A percentile compares a stretch with the other conserved stretches of the same genome.
Conservation (phyloP, 2,888 invertebrate species). For the Ptychoptera contaminata region DNA sequence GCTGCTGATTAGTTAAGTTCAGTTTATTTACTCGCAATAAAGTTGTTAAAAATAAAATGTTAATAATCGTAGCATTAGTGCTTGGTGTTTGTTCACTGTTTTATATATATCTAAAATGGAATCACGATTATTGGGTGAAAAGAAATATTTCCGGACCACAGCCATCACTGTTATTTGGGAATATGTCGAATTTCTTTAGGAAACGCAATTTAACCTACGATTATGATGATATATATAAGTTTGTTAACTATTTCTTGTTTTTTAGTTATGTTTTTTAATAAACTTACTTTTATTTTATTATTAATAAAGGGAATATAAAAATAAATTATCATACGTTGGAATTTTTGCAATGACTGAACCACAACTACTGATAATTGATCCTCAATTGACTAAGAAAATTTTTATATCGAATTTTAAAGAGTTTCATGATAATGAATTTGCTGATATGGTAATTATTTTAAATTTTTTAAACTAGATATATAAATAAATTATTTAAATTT, state of each 20-base stretch:
- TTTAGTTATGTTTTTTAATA: too few species aligned
- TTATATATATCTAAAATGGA: slow-evolving; percentile 20
- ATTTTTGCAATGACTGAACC: slow-evolving; percentile 17
- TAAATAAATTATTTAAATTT: too few species aligned
- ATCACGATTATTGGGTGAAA: slow-evolving; percentile 27
- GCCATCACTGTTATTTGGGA: slow-evolving; percentile 25
- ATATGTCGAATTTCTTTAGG: slow-evolving; percentile 18
- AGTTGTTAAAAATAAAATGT: too few species aligned
- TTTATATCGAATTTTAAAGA: slow-evolving; percentile 20
- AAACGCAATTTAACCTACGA: slow-evolving; percentile 22
- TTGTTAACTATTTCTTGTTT: too few species aligned
- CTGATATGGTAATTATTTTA: neutral
- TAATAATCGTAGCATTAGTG: too few species aligned
- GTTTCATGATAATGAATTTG: slow-evolving; percentile 12
- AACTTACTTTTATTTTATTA: neutral
- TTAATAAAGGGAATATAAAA: neutral
- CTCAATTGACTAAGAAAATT: slow-evolving; percentile 18
- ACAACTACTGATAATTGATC: slow-evolving; percentile 16
- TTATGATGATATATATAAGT: slow-evolving; percentile 23
- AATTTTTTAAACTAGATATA: too few species aligned
- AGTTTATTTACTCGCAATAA: too few species aligned
- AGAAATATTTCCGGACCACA: slow-evolving; percentile 24
- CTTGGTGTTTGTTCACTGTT: slow-evolving; percentile 1
- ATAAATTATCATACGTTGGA: slow-evolving; percentile 15
- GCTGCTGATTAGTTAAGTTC: too few species aligned